Evolutionary conservation across 2,113 vertebrate genomes (phyloP), one percentile per base, ranked within the genome.

Genomic region (Tympanuchus pallidicinctus): DNA sequence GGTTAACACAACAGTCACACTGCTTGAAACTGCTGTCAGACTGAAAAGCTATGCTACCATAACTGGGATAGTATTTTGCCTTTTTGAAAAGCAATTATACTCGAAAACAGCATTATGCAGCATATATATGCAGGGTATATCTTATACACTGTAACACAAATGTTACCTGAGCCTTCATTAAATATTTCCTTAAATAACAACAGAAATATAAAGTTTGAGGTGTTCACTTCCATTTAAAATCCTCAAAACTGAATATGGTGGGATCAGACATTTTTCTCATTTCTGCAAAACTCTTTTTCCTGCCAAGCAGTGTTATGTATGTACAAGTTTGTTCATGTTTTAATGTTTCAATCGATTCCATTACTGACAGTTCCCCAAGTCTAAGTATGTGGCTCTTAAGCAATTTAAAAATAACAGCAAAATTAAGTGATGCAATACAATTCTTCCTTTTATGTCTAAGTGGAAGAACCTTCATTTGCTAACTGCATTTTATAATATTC

Each of bases 61-160:
- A 84, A 88, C 0, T 32, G 27, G n/a, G 32, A 50, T 21, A 89
- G 48, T 21, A 88, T 47, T 84, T 60, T 86, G 52, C 36, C 56
- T 88, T n/a, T 88, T 38, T 89, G 70, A 96, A 88, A 73, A 92
- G 69, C 42, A 91, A 34, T 60, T 73, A 74, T 4, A 56, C 56
- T 71, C 82, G 48, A 83, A 79, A 86, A 13, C 11, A 70, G 52
- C 34, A 70, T 67, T 75, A 89, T 42, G 43, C 50, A 63, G 36
- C 21, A 15, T 64, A 40, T 19, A 40, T 40, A 40, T 40, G 25
- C 38, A 64, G 25, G 8, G 65, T 34, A 79, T 17, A 76, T 22
- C 82, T 91, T 43, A 86, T 11, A 81, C 27, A 47, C 43, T 57
- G 19, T 12, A 69, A 77, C 45, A 63, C 27, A 86, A 78, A 42